Evolutionary conservation across 1,140 invertebrate genomes (phyloP).

Genomic region (Rhynchophorus ferrugineus): DNA sequence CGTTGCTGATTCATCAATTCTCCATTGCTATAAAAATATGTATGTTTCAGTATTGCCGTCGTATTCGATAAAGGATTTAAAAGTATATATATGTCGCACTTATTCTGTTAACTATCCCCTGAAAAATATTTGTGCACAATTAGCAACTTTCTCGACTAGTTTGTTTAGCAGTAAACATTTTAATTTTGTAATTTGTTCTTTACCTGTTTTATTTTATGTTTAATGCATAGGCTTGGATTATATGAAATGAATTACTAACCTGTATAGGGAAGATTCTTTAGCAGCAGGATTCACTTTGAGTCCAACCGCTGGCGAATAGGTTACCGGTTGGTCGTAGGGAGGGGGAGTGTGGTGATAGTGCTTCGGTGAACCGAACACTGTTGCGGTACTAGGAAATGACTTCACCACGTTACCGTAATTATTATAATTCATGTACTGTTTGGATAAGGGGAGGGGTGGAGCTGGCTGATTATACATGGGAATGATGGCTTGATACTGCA

Average conservation of each 20-base stretch:
- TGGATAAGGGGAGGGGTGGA: conserved; percentile 5
- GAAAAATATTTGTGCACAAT: too few species aligned
- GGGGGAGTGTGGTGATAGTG: conserved; percentile 14
- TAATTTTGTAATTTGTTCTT: too few species aligned
- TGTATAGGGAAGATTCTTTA: too few species aligned
- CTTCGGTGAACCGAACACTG: conserved; percentile 9
- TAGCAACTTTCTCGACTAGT: too few species aligned
- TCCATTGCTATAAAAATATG: conserved; percentile 28
- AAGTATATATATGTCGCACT: too few species aligned
- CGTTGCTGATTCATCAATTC: conserved; percentile 33
- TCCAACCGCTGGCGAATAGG: conserved; percentile 10
- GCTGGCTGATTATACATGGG: conserved; percentile 28
- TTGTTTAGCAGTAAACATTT: too few species aligned
- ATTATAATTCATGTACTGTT: conserved; percentile 23
- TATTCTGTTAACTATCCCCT: too few species aligned
- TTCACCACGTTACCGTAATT: conserved; percentile 28
- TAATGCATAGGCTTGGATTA: too few species aligned
- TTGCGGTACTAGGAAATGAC: conserved; percentile 15
- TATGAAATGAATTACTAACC: too few species aligned
- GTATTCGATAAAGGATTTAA: too few species aligned
- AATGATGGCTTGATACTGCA: conserved; percentile 31
- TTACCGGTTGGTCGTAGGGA: conserved; percentile 26
- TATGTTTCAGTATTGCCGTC: conserved; percentile 10
- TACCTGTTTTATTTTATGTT: too few species aligned
- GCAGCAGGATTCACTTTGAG: not conserved